Base-by-base conservation (phyloP, 92 coral and sea anemone species). In the Actinostola sp. region DNA sequence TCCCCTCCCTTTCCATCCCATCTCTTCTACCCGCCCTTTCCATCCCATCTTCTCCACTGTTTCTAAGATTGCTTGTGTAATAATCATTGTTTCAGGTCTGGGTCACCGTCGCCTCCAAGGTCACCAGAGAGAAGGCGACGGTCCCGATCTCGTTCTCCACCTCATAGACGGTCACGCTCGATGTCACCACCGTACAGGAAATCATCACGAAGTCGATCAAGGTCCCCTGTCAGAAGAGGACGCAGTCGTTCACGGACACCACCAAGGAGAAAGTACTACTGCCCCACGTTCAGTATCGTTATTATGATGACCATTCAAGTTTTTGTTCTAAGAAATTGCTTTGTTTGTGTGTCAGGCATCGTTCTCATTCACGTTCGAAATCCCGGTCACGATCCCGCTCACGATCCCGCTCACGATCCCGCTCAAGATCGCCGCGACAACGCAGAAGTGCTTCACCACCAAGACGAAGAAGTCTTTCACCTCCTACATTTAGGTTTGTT, bases 161-260 rank as follows among this genome's bases (percentile, higher is more conserved):
- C 89, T 59, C 90, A 77, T 3, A 81, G 91, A 77, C 94, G 88
- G 34, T 76, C 93, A 61, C 90, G 91, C 35, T 93, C 97, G 23
- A 80, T 66, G 26, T 78, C 95, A 24, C 92, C 88, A 23, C 82
- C 85, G 31, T 79, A 72, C 58, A 78, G 77, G 34, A 78, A 66
- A 52, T 52, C 79, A 61, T 81, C 80, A 13, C 81, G 80, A 34
- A 71, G 83, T 57, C 68, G 63, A 41, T 88, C 86, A 23, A 48
- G 77, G 23, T 87, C 92, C 24, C 92, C 92, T 0, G 66, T 53
- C 28, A 73, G 76, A 55, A 32, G 70, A 58, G 66, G 89, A 21
- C 50, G 69, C n/a, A 63, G 69, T 63, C 69, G 69, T 7, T 63
- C 69, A 0, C 23, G 74, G 29, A 7, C 63, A 16, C 61, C 75